These are phyloP conservation scores for Galeopsomyia nigrocyanea DNA, from an alignment of 2,888 invertebrate genomes.

Conservation along the genomic window DNA sequence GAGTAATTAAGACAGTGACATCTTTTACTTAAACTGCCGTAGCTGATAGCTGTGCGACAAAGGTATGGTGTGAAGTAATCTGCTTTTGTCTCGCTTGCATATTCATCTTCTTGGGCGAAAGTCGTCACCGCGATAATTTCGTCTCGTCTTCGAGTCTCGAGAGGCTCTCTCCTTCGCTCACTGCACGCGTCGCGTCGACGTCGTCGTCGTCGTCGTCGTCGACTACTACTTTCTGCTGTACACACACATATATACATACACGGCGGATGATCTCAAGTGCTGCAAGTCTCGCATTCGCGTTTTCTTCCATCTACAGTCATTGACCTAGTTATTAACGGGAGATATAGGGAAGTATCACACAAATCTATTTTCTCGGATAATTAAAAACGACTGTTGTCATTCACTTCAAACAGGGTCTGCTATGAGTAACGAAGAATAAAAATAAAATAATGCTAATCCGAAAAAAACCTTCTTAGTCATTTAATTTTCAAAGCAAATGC, in stretches of 20 bases:
- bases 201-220: slow-evolving; percentile 24
- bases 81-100: slow-evolving; percentile 23
- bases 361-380: too few relatives aligned
- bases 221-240: slow-evolving; percentile 23
- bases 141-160: slow-evolving; percentile 21
- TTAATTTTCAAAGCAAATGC: too few relatives aligned
- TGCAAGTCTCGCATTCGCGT: background rate
- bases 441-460: too few relatives aligned
- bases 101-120: slow-evolving; percentile 24
- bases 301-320: background rate
- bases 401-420: too few relatives aligned
- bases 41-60: background rate
- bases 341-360: too few relatives aligned
- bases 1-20: slow-evolving; percentile 9
- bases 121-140: slow-evolving; percentile 18
- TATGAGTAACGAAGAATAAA: too few relatives aligned
- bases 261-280: background rate
- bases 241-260: background rate
- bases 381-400: too few relatives aligned
- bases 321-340: too few relatives aligned
- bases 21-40: background rate
- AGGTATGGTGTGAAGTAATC: slow-evolving; percentile 14
- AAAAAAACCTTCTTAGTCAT: too few relatives aligned
- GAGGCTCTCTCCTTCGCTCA: too few relatives aligned
- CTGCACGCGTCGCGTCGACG: slow-evolving; percentile 19